A percentile compares a stretch with the other conserved stretches of the same genome.
These are phyloP conservation scores for Orestias chungarensis DNA, from an alignment of 2,797 vertebrate species.

Conservation along the genomic window DNA sequence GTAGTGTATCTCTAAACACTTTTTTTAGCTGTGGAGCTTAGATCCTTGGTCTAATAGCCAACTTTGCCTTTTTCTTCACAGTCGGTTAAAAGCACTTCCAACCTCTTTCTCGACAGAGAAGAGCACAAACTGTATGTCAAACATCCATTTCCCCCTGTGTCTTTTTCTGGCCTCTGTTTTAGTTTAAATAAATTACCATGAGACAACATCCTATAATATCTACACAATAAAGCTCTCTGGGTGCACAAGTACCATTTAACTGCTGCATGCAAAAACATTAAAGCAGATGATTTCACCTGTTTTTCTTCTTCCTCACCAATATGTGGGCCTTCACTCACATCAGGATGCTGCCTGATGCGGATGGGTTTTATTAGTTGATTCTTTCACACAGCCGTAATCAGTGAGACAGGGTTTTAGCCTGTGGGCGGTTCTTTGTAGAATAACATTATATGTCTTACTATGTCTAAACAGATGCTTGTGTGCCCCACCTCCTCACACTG, in stretches of 20 bases:
- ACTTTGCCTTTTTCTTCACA: constrained; percentile 1
- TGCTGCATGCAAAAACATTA: constrained; percentile 18
- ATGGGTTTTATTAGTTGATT: constrained; percentile 61
- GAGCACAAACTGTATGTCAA: constrained; percentile 14
- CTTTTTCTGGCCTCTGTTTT: constrained; percentile 15
- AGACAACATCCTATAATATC: constrained; percentile 15
- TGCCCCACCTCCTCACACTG: constrained; percentile 1
- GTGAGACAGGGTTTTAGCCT: constrained; percentile 33
- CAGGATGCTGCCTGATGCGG: constrained; percentile 32
- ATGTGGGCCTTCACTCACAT: constrained; percentile 20
- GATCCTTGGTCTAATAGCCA: not conserved
- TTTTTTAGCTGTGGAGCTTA: not conserved
- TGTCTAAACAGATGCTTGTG: constrained; percentile 37
- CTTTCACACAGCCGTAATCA: constrained; percentile 29
- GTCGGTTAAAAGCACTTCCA: constrained; percentile 30
- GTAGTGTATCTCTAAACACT: not conserved
- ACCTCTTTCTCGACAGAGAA: constrained; percentile 7
- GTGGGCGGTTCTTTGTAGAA: constrained; percentile 29
- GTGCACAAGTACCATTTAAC: constrained; percentile 22
- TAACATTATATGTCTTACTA: constrained; percentile 29
- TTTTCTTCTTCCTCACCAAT: constrained; percentile 3
- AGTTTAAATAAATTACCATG: constrained; percentile 46
- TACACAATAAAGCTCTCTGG: constrained; percentile 7
- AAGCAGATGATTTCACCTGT: constrained; percentile 9
- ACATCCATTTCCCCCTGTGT: constrained; percentile 22